Evolutionary conservation across 2,888 invertebrate genomes (phyloP).

Genomic region (Gryllus longicercus): DNA sequence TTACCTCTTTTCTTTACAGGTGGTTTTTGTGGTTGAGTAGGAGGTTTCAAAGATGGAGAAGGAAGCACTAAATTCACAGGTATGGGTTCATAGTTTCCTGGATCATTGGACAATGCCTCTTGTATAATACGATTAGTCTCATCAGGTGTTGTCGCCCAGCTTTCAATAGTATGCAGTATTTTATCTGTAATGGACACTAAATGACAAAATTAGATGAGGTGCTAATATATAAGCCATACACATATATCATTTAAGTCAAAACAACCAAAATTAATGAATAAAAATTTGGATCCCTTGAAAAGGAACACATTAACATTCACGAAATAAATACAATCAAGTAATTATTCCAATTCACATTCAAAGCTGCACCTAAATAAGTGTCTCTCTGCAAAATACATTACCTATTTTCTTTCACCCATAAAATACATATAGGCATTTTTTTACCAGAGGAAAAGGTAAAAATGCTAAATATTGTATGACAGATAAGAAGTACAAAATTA

Average conservation of each 20-base stretch:
- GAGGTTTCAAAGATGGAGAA: not conserved
- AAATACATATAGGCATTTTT: too few relatives aligned
- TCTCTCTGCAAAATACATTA: too few relatives aligned
- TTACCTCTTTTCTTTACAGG: too few relatives aligned
- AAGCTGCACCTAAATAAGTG: too few relatives aligned
- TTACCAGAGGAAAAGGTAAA: too few relatives aligned
- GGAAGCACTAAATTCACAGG: not conserved
- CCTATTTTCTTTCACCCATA: too few relatives aligned
- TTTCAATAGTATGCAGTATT: constrained; percentile 34
- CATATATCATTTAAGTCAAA: not conserved
- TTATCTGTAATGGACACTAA: constrained; percentile 34
- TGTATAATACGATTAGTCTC: constrained; percentile 31
- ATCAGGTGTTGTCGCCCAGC: constrained; percentile 31
- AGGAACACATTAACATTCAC: too few relatives aligned
- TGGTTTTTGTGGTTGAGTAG: not conserved
- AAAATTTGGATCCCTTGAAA: too few relatives aligned
- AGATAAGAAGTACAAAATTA: not conserved
- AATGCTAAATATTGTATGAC: too few relatives aligned
- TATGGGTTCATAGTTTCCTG: constrained; percentile 36
- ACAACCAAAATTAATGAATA: not conserved
- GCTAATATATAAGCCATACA: too few relatives aligned
- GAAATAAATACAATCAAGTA: too few relatives aligned
- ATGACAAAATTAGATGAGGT: not conserved
- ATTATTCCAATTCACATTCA: too few relatives aligned
- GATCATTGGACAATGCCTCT: constrained; percentile 31